phyloP scores from a whole-genome alignment of 92 coral and sea anemone species.

The Blastomussa wellsi region DNA sequence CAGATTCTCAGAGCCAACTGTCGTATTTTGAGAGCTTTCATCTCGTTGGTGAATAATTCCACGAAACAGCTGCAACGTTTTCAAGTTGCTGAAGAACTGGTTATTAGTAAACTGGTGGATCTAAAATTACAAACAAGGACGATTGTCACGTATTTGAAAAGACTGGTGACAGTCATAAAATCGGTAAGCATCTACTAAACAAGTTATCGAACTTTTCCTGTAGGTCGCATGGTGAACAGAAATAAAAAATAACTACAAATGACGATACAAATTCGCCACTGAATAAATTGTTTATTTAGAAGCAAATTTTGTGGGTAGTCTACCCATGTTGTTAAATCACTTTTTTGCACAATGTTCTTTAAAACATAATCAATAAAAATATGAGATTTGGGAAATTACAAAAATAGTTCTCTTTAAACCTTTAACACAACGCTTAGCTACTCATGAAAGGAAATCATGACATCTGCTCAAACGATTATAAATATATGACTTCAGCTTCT shows the following conservation, averaged over 20 bases:
- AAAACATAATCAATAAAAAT: too few relatives aligned
- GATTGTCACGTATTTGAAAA: background rate
- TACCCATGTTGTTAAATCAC: background rate
- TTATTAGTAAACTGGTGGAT: background rate
- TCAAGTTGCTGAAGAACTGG: background rate
- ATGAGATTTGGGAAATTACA: too few relatives aligned
- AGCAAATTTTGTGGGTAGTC: background rate
- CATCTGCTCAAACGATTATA: background rate
- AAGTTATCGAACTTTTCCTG: too few relatives aligned
- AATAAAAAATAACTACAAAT: too few relatives aligned
- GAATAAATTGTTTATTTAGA: too few relatives aligned
- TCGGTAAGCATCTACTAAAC: background rate
- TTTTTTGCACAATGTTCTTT: too few relatives aligned
- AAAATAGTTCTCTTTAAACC: background rate
- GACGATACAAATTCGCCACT: too few relatives aligned
- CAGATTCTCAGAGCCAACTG: constrained; percentile 9
- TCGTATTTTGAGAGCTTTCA: constrained; percentile 1
- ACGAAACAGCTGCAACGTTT: constrained; percentile 5
- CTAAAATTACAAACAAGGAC: background rate
- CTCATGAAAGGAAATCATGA: background rate
- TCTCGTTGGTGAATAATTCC: constrained; percentile 17
- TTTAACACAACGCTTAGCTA: background rate
- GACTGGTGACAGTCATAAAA: background rate
- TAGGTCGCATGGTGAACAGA: too few relatives aligned
- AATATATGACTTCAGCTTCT: too few relatives aligned